Evolutionary conservation across 2,113 vertebrate species (phyloP).

Genomic region (Plecotus auritus): DNA sequence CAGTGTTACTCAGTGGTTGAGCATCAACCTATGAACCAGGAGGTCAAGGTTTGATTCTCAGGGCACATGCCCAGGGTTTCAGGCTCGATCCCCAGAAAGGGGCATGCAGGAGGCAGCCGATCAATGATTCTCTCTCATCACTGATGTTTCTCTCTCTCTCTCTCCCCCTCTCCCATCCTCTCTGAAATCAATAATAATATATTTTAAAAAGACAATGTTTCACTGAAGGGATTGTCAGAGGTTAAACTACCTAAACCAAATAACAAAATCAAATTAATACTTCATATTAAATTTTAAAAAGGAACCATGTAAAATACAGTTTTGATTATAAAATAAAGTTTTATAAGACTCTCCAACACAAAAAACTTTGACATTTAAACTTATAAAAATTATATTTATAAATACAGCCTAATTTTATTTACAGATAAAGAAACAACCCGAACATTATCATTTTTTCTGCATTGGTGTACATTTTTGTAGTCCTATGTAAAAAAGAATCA

Average conservation of each 20-base stretch:
- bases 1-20: too few species aligned
- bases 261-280: slow-evolving; percentile 9
- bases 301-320: background rate
- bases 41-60: too few species aligned
- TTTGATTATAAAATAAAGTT: slow-evolving; percentile 42
- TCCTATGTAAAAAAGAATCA: background rate
- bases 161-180: too few species aligned
- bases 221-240: background rate
- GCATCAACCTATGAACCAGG: too few species aligned
- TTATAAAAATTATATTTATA: background rate
- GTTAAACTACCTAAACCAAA: background rate
- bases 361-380: background rate
- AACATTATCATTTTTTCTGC: background rate
- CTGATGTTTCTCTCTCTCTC: too few species aligned
- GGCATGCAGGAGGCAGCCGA: too few species aligned
- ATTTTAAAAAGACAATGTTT: background rate
- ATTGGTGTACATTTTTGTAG: background rate
- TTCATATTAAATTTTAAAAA: background rate
- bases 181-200: too few species aligned
- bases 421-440: background rate
- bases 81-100: too few species aligned
- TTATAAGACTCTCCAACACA: background rate
- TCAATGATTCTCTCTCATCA: too few species aligned
- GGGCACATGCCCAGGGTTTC: too few species aligned
- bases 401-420: background rate